Percentiles rank a stretch among this genome's conserved stretches.
Conservation (phyloP, 2,888 invertebrate species). For the Corbicula japonica region DNA sequence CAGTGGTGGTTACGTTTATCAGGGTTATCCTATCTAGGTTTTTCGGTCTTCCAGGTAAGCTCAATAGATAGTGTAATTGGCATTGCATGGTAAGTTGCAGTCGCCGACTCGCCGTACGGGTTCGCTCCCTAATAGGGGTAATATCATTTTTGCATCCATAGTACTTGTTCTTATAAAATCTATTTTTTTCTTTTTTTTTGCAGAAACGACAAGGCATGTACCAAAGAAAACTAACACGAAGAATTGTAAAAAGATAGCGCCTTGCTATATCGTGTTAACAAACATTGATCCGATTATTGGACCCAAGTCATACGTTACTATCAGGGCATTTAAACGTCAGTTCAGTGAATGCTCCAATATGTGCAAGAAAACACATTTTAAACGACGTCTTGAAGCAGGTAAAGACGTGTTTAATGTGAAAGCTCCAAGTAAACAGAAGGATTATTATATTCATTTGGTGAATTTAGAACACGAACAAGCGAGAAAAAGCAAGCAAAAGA, state of each 20-base stretch:
- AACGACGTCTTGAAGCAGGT: conserved; percentile 47
- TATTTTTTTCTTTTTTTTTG: not conserved
- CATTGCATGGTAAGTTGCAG: too few species aligned
- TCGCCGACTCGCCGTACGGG: too few species aligned
- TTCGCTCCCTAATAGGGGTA: too few species aligned
- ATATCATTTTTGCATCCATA: too few species aligned
- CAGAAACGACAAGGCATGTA: not conserved
- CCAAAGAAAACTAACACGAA: too few species aligned
- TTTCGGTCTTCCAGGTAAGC: too few species aligned
- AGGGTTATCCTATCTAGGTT: too few species aligned
- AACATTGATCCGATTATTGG: conserved; percentile 29
- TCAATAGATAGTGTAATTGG: too few species aligned
- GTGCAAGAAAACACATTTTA: conserved; percentile 57
- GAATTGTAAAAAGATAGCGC: conserved; percentile 46
- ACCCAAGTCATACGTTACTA: not conserved
- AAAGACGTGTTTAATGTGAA: conserved; percentile 60
- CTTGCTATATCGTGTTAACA: conserved; percentile 54
- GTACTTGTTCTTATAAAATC: not conserved
- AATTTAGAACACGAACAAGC: not conserved
- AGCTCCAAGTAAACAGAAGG: conserved; percentile 53
- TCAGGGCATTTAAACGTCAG: conserved; percentile 20
- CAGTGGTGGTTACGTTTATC: too few species aligned
- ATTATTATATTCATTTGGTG: conserved; percentile 32
- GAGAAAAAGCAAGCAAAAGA: not conserved
- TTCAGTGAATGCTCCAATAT: conserved; percentile 57